Evolutionary conservation across 1,140 invertebrate genomes (phyloP).

Genomic region (Monochamus saltuarius): DNA sequence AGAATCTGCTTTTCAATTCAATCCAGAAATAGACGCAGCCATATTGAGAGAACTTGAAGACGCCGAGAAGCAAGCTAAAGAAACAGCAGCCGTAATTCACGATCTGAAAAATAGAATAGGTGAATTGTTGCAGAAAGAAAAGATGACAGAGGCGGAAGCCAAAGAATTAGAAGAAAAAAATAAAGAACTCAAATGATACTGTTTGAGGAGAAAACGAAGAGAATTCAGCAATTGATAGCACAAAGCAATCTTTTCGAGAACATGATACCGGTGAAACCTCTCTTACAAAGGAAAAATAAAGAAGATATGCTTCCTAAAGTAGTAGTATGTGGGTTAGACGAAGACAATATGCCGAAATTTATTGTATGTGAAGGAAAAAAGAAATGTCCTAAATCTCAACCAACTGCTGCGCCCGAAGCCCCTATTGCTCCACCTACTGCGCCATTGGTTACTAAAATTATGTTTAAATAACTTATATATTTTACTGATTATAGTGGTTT

Average conservation of each 20-base stretch:
- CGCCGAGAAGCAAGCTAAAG: conserved; percentile 45
- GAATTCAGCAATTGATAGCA: conserved; percentile 42
- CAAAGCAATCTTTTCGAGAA: conserved; percentile 42
- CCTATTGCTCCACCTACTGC: not conserved
- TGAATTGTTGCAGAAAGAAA: conserved; percentile 38
- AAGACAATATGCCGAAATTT: conserved; percentile 48
- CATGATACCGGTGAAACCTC: conserved; percentile 24
- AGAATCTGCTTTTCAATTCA: conserved; percentile 29
- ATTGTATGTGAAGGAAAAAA: conserved; percentile 44
- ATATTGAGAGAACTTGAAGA: conserved; percentile 48
- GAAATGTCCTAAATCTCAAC: conserved; percentile 10
- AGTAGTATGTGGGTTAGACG: conserved; percentile 45
- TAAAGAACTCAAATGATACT: conserved; percentile 44
- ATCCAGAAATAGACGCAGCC: conserved; percentile 35
- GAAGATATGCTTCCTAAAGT: conserved; percentile 48
- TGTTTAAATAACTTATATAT: conserved; percentile 3
- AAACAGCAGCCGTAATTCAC: conserved; percentile 43
- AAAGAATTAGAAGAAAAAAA: conserved; percentile 47
- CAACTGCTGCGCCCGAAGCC: conserved; percentile 8
- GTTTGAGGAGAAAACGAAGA: conserved; percentile 47
- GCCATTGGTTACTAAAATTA: not conserved
- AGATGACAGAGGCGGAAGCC: conserved; percentile 38
- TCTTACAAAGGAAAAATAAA: conserved; percentile 25
- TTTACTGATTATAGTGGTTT: conserved; percentile 18
- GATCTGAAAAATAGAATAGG: conserved; percentile 44